phyloP scores from a whole-genome alignment of 2,113 vertebrate genomes.

The Rhinoderma darwinii region DNA sequence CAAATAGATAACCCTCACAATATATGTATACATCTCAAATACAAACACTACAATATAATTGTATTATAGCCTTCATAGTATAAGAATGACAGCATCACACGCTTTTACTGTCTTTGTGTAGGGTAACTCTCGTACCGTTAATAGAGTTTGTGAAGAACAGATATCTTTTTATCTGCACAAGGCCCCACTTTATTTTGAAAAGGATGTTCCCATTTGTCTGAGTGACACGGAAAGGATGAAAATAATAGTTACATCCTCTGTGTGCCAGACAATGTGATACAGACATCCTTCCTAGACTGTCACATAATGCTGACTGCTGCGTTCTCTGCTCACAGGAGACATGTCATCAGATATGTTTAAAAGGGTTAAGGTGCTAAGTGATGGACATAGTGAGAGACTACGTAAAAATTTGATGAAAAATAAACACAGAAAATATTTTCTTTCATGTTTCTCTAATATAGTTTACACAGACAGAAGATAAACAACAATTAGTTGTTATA shows the following conservation, averaged over 20 bases:
- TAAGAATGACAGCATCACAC: background rate
- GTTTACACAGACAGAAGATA: background rate
- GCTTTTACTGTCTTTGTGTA: background rate
- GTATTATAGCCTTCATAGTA: background rate
- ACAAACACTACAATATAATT: background rate
- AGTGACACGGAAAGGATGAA: slow-evolving; percentile 51
- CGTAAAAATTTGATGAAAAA: background rate
- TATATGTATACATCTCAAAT: background rate
- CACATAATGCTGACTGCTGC: slow-evolving; percentile 47
- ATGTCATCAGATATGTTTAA: slow-evolving; percentile 20
- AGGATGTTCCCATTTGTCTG: slow-evolving; percentile 52
- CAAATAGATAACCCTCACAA: background rate
- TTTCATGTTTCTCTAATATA: background rate
- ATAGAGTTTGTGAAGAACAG: background rate
- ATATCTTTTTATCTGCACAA: background rate
- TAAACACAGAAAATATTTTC: background rate
- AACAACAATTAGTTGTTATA: background rate
- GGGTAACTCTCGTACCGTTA: background rate
- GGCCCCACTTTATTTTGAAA: slow-evolving; percentile 21
- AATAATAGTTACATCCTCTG: slow-evolving; percentile 50
- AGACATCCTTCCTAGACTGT: slow-evolving; percentile 52
- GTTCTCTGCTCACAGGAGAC: slow-evolving; percentile 13
- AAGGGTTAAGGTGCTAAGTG: slow-evolving; percentile 16
- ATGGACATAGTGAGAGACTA: background rate
- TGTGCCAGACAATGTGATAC: slow-evolving; percentile 50